Evolutionary conservation across 2,888 invertebrate genomes (phyloP).

Genomic region (Scaptomyza polygonia): DNA sequence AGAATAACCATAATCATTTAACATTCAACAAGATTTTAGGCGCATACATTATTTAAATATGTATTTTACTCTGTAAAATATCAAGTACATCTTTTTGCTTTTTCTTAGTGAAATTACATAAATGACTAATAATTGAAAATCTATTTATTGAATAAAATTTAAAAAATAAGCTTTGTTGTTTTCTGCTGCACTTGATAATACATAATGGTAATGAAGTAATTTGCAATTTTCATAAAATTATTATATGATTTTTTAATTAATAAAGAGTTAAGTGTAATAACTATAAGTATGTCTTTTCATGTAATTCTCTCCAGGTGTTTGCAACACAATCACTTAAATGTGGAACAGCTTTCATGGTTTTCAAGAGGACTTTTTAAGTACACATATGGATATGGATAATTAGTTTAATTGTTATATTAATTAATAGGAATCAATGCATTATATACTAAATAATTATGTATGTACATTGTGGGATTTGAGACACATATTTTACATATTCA

Average conservation of each 20-base stretch:
- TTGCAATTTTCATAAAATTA: constrained; percentile 39
- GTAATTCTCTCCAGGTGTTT: constrained; percentile 76
- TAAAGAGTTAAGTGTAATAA: constrained; percentile 58
- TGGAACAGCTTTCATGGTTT: constrained; percentile 61
- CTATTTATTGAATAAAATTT: constrained; percentile 40
- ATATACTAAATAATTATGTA: constrained; percentile 10
- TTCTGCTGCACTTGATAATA: constrained; percentile 55
- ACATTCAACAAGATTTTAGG: constrained; percentile 61
- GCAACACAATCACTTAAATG: constrained; percentile 76
- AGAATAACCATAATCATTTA: constrained; percentile 62
- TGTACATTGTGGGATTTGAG: constrained; percentile 21
- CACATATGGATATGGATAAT: constrained; percentile 13
- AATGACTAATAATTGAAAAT: constrained; percentile 42
- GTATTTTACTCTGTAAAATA: constrained; percentile 48
- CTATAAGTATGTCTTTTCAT: constrained; percentile 75
- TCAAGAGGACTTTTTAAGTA: constrained; percentile 53
- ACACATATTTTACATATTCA: constrained; percentile 26
- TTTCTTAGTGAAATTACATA: constrained; percentile 38
- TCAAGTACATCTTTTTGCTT: constrained; percentile 8
- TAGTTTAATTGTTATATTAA: constrained; percentile 22
- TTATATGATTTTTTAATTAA: constrained; percentile 46
- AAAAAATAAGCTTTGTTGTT: constrained; percentile 39
- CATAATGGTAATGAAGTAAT: constrained; percentile 67
- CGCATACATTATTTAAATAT: constrained; percentile 46
- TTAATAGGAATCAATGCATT: constrained; percentile 35